Evolutionary conservation across 2,113 vertebrate genomes (phyloP), one percentile per base, ranked within the genome.

Genomic region (Ophiodon elongatus): DNA sequence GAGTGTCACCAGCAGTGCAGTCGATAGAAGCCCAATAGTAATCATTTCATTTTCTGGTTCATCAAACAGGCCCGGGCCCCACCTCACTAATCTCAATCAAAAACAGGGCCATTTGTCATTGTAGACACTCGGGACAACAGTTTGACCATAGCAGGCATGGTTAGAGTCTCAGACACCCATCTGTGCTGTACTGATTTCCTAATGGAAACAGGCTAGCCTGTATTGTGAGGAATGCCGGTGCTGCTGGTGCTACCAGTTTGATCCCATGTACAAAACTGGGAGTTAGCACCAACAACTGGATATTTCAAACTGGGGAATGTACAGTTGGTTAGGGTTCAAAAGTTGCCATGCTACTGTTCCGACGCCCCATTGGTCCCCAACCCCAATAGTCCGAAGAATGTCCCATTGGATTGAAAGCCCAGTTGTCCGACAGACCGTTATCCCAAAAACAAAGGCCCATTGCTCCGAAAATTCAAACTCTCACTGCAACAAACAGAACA

Each of bases 21-120:
- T 97, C 97, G 95, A 97, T 97, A 95, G 94, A 95, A 95, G 83
- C 93, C 96, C 95, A 95, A 96, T 96, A 95, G 96, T 94, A 97
- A 98, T 98, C 95, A 97, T 98, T 99, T 97, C 92, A 97, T 99
- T 97, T 97, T 97, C 97, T 96, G 96, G 94, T 97, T 97, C 97
- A 97, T 98, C 97, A 97, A 96, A 97, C 89, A 88, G 95, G 92
- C 94, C 95, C 88, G 79, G 89, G 95, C 94, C 95, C 95, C 96
- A 96, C 96, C 97, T 97, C 94, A 96, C 94, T 91, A 84, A 91
- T 96, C 96, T 97, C 96, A 94, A 95, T 97, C 97, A 97, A 96
- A 96, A 94, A 94, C 95, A 88, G 39, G 1, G 93, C 91, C 95
- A 94, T 98, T 97, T 96, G 95, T 98, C 97, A 97, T 91, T 85